Conservation (phyloP, 2,113 vertebrate species). For the Myotis davidii region DNA sequence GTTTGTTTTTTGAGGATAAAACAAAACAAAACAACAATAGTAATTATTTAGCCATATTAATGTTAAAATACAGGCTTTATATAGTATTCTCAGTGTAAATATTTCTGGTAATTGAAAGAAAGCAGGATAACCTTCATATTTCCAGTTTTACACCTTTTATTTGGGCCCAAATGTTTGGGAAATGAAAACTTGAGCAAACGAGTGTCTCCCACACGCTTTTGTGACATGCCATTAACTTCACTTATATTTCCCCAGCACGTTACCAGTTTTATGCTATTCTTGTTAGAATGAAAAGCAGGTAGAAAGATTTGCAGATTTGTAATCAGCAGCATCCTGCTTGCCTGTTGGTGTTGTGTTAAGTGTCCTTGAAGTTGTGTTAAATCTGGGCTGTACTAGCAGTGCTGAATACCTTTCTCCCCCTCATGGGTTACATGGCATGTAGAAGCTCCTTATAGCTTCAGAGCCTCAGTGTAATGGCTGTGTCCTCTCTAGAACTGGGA, state of each 20-base stretch:
- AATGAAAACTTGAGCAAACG: conserved; percentile 58
- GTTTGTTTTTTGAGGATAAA: conserved; percentile 52
- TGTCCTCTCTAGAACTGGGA: not conserved
- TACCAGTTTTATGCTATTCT: conserved; percentile 28
- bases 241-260: not conserved
- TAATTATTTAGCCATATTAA: conserved; percentile 70
- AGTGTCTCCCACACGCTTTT: conserved; percentile 52
- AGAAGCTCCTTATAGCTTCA: not conserved
- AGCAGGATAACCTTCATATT: conserved; percentile 37
- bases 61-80: conserved; percentile 69
- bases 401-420: not conserved
- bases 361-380: not conserved
- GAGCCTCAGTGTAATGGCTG: not conserved
- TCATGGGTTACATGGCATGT: not conserved
- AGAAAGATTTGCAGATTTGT: not conserved
- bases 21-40: conserved; percentile 12
- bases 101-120: conserved; percentile 51
- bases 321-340: not conserved
- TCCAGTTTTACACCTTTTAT: conserved; percentile 58
- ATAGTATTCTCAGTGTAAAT: conserved; percentile 61
- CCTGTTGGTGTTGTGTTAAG: not conserved
- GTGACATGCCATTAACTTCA: not conserved
- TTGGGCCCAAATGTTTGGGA: not conserved
- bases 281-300: conserved; percentile 16
- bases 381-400: not conserved